Conservation (phyloP, 2,797 vertebrate genomes). For the Huso huso region DNA sequence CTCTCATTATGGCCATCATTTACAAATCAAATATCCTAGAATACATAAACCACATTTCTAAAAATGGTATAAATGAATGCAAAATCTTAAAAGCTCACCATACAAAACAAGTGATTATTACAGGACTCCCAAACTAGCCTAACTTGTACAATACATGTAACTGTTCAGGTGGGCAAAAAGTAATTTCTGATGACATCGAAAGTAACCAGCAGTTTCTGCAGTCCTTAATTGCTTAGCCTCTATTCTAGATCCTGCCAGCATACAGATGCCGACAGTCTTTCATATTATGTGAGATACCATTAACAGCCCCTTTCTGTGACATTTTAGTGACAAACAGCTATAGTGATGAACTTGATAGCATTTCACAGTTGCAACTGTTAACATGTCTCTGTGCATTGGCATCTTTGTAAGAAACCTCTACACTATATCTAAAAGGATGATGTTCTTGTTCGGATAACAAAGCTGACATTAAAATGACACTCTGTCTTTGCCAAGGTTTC, state of each 20-base stretch:
- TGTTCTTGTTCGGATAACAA: slow-evolving; percentile 81
- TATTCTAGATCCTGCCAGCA: slow-evolving; percentile 58
- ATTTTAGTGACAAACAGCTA: slow-evolving; percentile 85
- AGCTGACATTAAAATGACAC: slow-evolving; percentile 83
- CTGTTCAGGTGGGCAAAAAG: slow-evolving; percentile 48
- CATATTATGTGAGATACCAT: slow-evolving; percentile 71
- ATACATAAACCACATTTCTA: not conserved
- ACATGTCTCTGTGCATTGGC: slow-evolving; percentile 60
- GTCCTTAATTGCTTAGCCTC: slow-evolving; percentile 63
- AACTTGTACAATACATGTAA: slow-evolving; percentile 45
- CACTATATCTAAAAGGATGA: slow-evolving; percentile 67
- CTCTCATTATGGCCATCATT: not conserved
- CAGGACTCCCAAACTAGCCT: slow-evolving; percentile 37
- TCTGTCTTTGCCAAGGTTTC: slow-evolving; percentile 88
- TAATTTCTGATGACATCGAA: slow-evolving; percentile 61
- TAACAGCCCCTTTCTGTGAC: slow-evolving; percentile 82
- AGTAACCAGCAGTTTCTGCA: slow-evolving; percentile 46
- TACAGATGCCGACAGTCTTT: slow-evolving; percentile 78
- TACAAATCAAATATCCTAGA: slow-evolving; percentile 18
- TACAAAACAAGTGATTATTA: not conserved
- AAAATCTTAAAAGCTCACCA: not conserved
- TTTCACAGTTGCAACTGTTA: slow-evolving; percentile 79
- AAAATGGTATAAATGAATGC: not conserved
- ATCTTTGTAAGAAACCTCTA: slow-evolving; percentile 65
- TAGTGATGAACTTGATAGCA: slow-evolving; percentile 78